Evolutionary conservation across 2,888 invertebrate species (phyloP).

Genomic region (Imbricaverruca yamaguchii): DNA sequence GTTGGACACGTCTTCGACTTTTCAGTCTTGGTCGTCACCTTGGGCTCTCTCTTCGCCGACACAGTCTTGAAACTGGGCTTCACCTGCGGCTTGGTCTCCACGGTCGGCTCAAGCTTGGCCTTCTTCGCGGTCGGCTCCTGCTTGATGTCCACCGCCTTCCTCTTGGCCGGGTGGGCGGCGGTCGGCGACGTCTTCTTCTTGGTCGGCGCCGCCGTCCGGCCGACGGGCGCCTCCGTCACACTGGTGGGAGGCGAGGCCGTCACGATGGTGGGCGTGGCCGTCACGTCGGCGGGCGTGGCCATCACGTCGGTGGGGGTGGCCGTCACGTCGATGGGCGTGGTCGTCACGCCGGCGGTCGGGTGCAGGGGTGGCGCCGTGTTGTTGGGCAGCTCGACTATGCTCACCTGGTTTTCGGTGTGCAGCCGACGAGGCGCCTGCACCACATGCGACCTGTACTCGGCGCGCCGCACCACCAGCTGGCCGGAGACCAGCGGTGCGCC

Average conservation of each 20-base stretch:
- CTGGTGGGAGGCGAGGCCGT: no score
- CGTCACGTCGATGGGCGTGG: neutral
- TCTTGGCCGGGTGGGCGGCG: neutral
- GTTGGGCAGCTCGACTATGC: conserved; percentile 6
- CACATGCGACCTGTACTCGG: neutral
- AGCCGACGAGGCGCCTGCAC: neutral
- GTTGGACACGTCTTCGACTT: neutral
- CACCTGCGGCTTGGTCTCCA: neutral
- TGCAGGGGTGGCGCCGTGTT: neutral
- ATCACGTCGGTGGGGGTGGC: neutral
- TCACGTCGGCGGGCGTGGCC: neutral
- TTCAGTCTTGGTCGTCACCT: neutral
- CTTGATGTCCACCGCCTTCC: neutral
- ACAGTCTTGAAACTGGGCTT: neutral
- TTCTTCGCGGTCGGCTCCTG: neutral
- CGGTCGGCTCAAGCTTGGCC: neutral
- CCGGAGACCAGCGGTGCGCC: neutral
- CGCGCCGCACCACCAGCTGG: neutral
- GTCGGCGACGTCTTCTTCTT: neutral
- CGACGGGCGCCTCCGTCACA: neutral
- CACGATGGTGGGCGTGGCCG: neutral
- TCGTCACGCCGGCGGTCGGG: neutral
- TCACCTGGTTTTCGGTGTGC: neutral
- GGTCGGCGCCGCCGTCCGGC: neutral
- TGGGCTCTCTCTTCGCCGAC: neutral